These are phyloP conservation scores for Neoscelio sp. DNA, from an alignment of 2,888 invertebrate species.

Conservation along the genomic window DNA sequence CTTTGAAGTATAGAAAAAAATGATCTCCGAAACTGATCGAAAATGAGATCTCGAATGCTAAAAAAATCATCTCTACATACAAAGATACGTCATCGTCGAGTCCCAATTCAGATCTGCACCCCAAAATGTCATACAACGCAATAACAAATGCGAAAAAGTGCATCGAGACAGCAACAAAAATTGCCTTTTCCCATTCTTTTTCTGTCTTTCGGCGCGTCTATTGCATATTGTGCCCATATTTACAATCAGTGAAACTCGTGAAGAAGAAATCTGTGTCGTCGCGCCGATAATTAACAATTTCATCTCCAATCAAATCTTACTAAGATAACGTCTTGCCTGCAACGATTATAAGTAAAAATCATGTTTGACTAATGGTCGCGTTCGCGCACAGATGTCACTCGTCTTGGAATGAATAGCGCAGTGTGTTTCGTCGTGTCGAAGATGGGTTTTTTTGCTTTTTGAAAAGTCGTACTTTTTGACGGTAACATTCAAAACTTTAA, in stretches of 20 bases:
- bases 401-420: slow-evolving; percentile 49
- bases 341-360: too few species aligned
- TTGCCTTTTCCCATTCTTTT: slow-evolving; percentile 11
- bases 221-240: slow-evolving; percentile 60
- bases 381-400: background rate
- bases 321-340: too few species aligned
- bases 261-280: slow-evolving; percentile 56
- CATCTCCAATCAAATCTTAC: too few species aligned
- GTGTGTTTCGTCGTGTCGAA: slow-evolving; percentile 25
- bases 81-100: too few species aligned
- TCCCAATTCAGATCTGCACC: too few species aligned
- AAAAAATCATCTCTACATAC: too few species aligned
- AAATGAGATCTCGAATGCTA: background rate
- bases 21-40: background rate
- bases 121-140: slow-evolving; percentile 11
- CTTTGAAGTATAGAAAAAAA: too few species aligned
- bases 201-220: slow-evolving; percentile 32
- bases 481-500: slow-evolving; percentile 62
- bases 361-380: too few species aligned
- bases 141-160: slow-evolving; percentile 32
- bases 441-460: background rate
- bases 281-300: slow-evolving; percentile 9
- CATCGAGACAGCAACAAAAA: slow-evolving; percentile 10
- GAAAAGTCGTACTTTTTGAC: slow-evolving; percentile 51
- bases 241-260: slow-evolving; percentile 60